phyloP scores from a whole-genome alignment of 2,113 vertebrate genomes.

The Brevimyrus niger region DNA sequence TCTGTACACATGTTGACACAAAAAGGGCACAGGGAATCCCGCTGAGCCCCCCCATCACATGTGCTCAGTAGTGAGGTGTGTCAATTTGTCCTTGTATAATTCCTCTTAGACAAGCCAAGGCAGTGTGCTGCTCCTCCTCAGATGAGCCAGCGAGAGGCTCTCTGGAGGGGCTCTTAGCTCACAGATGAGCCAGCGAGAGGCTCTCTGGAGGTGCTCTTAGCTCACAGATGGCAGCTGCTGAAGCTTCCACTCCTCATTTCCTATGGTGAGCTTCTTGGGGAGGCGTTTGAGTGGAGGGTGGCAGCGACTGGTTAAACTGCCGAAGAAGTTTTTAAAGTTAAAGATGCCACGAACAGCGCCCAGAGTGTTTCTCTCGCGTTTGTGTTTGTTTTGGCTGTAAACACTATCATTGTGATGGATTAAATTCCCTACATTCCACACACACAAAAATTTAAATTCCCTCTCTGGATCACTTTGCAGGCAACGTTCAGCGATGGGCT shows the following conservation, averaged over 20 bases:
- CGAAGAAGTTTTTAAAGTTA: slow-evolving; percentile 7
- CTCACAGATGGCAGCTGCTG: neutral
- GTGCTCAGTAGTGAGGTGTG: slow-evolving; percentile 39
- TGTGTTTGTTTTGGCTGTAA: neutral
- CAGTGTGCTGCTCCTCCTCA: slow-evolving; percentile 40
- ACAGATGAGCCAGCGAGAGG: slow-evolving; percentile 21
- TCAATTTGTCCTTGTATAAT: slow-evolving; percentile 50
- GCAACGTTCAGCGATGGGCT: slow-evolving; percentile 40
- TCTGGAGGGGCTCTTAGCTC: neutral
- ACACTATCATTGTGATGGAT: neutral
- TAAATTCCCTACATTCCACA: neutral
- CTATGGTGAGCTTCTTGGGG: neutral
- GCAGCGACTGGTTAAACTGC: slow-evolving; percentile 19
- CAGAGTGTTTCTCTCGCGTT: neutral
- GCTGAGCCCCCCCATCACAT: slow-evolving; percentile 37
- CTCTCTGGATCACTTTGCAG: slow-evolving; percentile 7
- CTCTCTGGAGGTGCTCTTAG: slow-evolving; percentile 1
- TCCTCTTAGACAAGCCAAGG: slow-evolving; percentile 53
- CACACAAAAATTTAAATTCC: neutral
- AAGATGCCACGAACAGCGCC: neutral
- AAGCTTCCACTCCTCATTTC: slow-evolving; percentile 47
- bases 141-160: slow-evolving; percentile 23
- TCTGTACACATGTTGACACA: neutral
- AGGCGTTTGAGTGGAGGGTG: neutral
- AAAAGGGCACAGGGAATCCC: slow-evolving; percentile 31